phyloP scores from a whole-genome alignment of 2,888 invertebrate species.

The Smittia aterrima region DNA sequence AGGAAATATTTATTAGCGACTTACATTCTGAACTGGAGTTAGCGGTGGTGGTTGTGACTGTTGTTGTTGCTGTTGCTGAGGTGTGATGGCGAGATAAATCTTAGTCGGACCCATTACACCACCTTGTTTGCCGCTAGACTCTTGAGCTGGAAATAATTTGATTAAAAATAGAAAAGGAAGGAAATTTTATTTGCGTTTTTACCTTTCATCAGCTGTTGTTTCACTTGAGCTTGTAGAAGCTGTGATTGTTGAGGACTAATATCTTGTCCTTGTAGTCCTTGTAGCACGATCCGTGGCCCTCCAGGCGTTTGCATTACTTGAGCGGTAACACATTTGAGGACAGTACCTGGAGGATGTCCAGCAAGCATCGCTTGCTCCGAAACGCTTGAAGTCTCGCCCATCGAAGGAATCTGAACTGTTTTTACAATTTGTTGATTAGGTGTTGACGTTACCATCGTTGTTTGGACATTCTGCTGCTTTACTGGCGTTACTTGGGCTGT shows the following conservation, averaged over 20 bases:
- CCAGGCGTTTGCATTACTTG: conserved; percentile 82
- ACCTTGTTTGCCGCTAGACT: conserved; percentile 79
- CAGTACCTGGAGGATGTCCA: conserved; percentile 80
- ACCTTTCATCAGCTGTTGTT: conserved; percentile 85
- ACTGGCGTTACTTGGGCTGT: conserved; percentile 25
- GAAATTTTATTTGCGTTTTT: conserved; percentile 43
- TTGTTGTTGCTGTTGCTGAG: conserved; percentile 48
- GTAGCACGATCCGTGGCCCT: conserved; percentile 81
- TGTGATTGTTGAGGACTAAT: conserved; percentile 78
- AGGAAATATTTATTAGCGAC: conserved; percentile 23
- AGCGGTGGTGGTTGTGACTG: conserved; percentile 56
- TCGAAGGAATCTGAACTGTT: conserved; percentile 46
- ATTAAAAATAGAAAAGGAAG: conserved; percentile 41
- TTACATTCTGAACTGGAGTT: conserved; percentile 55
- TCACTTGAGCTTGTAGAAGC: conserved; percentile 84
- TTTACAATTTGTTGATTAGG: conserved; percentile 41
- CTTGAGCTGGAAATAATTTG: conserved; percentile 66
- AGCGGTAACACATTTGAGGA: conserved; percentile 83
- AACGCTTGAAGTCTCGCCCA: conserved; percentile 45
- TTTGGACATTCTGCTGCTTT: conserved; percentile 39
- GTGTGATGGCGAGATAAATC: conserved; percentile 76
- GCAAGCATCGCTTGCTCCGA: conserved; percentile 70
- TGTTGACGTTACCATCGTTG: conserved; percentile 42
- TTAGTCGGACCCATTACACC: conserved; percentile 82
- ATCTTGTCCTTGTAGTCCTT: conserved; percentile 79